Base-by-base conservation (phyloP, 2,888 invertebrate species). In the Morpho deidamia region DNA sequence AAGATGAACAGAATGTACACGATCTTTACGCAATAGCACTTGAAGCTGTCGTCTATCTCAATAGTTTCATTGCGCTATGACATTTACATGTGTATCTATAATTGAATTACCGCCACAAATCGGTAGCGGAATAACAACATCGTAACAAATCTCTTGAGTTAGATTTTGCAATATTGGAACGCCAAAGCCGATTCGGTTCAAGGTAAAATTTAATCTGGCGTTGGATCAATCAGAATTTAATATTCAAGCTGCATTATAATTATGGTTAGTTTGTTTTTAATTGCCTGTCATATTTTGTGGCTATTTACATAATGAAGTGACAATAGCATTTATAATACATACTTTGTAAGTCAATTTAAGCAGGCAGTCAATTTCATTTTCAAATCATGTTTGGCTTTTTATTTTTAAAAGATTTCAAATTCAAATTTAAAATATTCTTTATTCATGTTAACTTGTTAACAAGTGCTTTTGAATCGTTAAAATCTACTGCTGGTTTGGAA, bases 81-180 rank as follows among this genome's bases (percentile, higher is more conserved):
- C 85, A 83, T 84, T 85, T 79, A 83, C 82, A 81, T 73, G 77
- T 78, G 78, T 77, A 78, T 72, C 71, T 73, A 66, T 83, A 78
- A 85, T 83, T 82, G 78, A 79, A 83, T 83, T 76, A 74, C 73
- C 71, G 72, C 69, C 77, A 70, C 74, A 70, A 78, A 78, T 78
- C 70, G 65, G 77, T 76, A 78, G 76, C 76, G 51, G 50, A 61
- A 59, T 63, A 56, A 49, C 49, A 45, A 59, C 55, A 59, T 56
- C 55, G 42, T 34, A 42, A 49, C 47, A 38, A 47, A 55, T 55
- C 40, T 35, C 49, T 37, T 44, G 53, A 51, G 48, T 51, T 51
- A 33, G 14, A 43, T 56, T 56, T 53, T 49, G 59, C 56, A 56
- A 56, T 35, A 42, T 44, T 51, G 11, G 54, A 61, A 51, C 56